Evolutionary conservation across 2,797 vertebrate species (phyloP).

Genomic region (Pampus argenteus): DNA sequence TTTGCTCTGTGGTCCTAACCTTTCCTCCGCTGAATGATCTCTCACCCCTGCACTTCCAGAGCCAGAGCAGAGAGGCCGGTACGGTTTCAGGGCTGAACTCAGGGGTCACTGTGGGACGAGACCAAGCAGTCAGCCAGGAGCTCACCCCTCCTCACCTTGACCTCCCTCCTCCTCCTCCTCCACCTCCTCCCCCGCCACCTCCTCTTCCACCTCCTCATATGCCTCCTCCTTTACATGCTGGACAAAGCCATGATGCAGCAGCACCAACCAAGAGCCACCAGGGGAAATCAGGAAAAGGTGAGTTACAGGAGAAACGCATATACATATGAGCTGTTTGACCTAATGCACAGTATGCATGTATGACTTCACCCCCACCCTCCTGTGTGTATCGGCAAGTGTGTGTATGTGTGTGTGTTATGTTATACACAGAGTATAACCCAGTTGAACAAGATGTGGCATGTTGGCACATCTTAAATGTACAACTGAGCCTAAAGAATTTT

Average conservation of each 20-base stretch:
- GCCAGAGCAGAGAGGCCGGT: conserved; percentile 80
- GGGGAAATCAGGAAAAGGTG: conserved; percentile 69
- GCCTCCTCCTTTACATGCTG: conserved; percentile 69
- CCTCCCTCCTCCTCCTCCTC: conserved; percentile 55
- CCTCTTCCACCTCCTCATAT: conserved; percentile 67
- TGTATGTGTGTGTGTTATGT: conserved; percentile 14
- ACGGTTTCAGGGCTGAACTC: conserved; percentile 62
- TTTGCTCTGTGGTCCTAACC: conserved; percentile 16
- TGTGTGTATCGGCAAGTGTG: conserved; percentile 3
- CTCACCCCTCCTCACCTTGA: conserved; percentile 70
- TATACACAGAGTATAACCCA: conserved; percentile 24
- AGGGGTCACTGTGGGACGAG: conserved; percentile 58
- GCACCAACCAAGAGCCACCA: conserved; percentile 44
- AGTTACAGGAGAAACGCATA: conserved; percentile 24
- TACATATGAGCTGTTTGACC: too few relatives aligned
- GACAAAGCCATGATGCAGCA: conserved; percentile 50
- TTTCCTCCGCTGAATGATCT: conserved; percentile 16
- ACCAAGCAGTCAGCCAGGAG: conserved; percentile 56
- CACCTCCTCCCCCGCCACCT: conserved; percentile 69
- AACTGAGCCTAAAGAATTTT: conserved; percentile 65
- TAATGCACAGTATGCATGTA: conserved; percentile 11
- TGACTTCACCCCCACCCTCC: neutral
- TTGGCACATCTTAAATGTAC: conserved; percentile 47
- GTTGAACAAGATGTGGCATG: conserved; percentile 70
- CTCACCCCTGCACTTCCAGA: conserved; percentile 74